Evolutionary conservation across 2,888 invertebrate species (phyloP), one percentile per base, ranked within the genome.

Genomic region (Cataglyphis albicans): DNA sequence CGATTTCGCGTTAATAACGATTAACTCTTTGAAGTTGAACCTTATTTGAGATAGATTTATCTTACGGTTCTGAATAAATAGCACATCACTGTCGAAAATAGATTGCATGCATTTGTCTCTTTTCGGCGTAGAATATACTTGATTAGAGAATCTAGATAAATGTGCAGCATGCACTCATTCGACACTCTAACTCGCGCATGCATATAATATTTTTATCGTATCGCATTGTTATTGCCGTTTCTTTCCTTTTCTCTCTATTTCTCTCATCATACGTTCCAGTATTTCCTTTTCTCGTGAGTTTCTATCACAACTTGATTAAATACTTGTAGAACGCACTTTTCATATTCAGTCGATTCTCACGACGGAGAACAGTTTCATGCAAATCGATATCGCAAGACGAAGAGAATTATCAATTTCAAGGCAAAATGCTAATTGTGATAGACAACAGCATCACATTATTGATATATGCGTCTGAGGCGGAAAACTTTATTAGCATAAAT

Each of bases 151-250:
- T 32, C 44, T 78, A 78, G 78, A 70, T 78, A 70, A 32, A 59
- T 78, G 57, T 78, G 72, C 72, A 70, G 78, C 78, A 78, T 78
- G 72, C 72, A 70, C 78, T 78, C 57, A 21, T 67, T 67, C 41
- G 21, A 52, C 29, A 70, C 12, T 67, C 18, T 32, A 32, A 52
- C 76, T 76, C 68, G 70, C 72, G 78, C 72, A 78, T 78, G 78
- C 12, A 52, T 2, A 61, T 25, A 35, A 72, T 70, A 32, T 78
- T 48, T 57, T 78, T 48, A 59, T 35, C 57, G 21, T 25, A n/a
- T 64, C 64, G 15, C 64, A 44, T 78, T 48, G 29, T 59, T 52
- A 68, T 55, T 29, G 25, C 57, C 12, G 0, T 75, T 18, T 67
- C 29, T 15, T 6, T 25, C 4, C 48, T 21, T 25, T 25, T 67